Percentiles rank a stretch among this genome's conserved stretches.
Conservation (phyloP, 2,113 vertebrate genomes). For the Hyperopisus bebe region DNA sequence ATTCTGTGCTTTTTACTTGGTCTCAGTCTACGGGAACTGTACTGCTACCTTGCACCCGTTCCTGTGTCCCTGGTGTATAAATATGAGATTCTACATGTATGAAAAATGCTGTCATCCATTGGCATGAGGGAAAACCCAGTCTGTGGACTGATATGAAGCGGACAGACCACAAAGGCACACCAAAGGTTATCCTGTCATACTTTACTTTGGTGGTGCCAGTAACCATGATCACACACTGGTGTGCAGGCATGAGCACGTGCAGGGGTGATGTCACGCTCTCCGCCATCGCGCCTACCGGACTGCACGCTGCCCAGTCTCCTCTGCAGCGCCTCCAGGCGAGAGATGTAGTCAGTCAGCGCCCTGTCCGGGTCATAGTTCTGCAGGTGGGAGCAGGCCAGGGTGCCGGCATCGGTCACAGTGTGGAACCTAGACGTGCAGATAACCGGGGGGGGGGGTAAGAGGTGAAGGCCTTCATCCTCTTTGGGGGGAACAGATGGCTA, state of each 20-base stretch:
- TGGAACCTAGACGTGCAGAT: constrained; percentile 58
- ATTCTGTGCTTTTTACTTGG: not conserved
- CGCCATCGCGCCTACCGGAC: constrained; percentile 62
- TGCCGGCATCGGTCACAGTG: constrained; percentile 53
- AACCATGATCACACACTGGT: not conserved
- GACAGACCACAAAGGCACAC: not conserved
- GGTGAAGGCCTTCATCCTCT: not conserved
- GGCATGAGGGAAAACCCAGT: not conserved
- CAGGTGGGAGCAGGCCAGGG: constrained; percentile 77
- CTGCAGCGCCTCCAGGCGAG: constrained; percentile 84
- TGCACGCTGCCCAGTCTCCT: constrained; percentile 81
- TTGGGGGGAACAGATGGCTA: not conserved
- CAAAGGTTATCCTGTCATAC: not conserved
- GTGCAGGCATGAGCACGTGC: not conserved
- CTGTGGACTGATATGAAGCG: not conserved
- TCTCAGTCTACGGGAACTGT: not conserved
- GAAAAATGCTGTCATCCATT: not conserved
- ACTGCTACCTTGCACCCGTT: not conserved
- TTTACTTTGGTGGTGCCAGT: not conserved
- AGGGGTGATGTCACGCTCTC: not conserved
- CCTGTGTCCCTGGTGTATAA: not conserved
- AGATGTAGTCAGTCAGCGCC: constrained; percentile 89
- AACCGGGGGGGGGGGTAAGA: not conserved
- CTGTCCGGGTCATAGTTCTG: constrained; percentile 93
- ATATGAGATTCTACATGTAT: not conserved